Evolutionary conservation across 1,140 invertebrate genomes (phyloP).

Genomic region (Amyelois transitella): DNA sequence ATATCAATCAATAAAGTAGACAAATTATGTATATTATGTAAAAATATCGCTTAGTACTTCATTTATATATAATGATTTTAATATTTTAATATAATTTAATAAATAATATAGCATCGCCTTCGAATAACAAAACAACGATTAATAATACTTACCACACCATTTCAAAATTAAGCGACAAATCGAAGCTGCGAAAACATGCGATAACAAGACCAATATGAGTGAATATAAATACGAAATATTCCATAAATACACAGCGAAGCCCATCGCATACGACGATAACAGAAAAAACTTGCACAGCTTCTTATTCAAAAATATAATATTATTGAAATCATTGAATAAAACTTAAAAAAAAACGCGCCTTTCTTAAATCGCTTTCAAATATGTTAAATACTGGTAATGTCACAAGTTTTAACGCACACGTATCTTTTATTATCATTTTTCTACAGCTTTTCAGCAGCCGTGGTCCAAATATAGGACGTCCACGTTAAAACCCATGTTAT

Average conservation of each 20-base stretch:
- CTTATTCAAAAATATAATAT: not conserved
- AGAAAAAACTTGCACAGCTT: constrained; percentile 30
- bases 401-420: too few species aligned
- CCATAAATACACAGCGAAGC: constrained; percentile 27
- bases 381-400: too few species aligned
- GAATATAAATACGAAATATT: constrained; percentile 13
- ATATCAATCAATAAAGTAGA: not conserved
- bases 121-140: not conserved
- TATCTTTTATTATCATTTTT: too few species aligned
- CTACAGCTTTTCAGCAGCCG: too few species aligned
- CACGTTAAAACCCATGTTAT: not conserved
- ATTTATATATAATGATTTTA: too few species aligned
- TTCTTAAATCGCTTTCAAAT: too few species aligned
- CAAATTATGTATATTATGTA: not conserved
- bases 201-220: constrained; percentile 12
- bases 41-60: too few species aligned
- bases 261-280: constrained; percentile 43
- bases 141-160: not conserved
- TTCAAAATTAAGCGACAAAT: not conserved
- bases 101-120: not conserved
- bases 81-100: not conserved
- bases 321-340: too few species aligned
- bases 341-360: too few species aligned
- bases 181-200: constrained; percentile 30
- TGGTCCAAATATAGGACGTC: too few species aligned